A percentile compares a stretch with the other conserved stretches of the same genome.
Conservation (phyloP, 35 echinoderm and acorn worm species). For the Heliocidaris erythrogramma region DNA sequence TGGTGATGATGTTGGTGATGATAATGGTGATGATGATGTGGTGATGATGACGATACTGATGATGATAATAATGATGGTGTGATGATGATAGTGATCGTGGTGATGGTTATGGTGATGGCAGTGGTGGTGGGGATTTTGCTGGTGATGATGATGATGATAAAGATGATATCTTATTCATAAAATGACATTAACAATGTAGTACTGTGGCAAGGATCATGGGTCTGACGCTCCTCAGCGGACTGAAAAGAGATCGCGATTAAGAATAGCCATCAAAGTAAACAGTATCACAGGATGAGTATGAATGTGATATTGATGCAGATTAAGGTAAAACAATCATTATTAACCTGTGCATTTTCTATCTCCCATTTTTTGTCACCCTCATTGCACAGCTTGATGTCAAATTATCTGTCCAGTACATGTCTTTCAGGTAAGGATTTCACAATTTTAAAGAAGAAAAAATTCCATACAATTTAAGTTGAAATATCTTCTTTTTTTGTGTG, state of each 20-base stretch:
- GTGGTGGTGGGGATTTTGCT: background rate
- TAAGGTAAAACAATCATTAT: too few relatives aligned
- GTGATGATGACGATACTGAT: background rate
- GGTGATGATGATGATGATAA: slow-evolving; percentile 47
- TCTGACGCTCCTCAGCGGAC: too few relatives aligned
- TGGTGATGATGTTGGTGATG: slow-evolving; percentile 29
- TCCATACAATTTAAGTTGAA: too few relatives aligned
- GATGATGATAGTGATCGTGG: slow-evolving; percentile 23
- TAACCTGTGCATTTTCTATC: background rate
- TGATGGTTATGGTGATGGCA: slow-evolving; percentile 47
- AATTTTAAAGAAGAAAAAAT: too few relatives aligned
- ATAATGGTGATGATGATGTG: slow-evolving; percentile 48
- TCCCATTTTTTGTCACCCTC: background rate
- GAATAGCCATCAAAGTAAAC: too few relatives aligned
- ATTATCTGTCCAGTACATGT: slow-evolving; percentile 96
- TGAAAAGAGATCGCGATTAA: too few relatives aligned
- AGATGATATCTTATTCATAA: too few relatives aligned
- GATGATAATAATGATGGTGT: slow-evolving; percentile 40
- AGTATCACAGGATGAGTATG: too few relatives aligned
- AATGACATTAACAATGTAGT: background rate
- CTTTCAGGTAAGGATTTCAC: slow-evolving; percentile 79
- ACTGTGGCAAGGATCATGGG: too few relatives aligned
- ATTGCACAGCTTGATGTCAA: slow-evolving; percentile 83
- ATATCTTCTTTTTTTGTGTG: background rate
- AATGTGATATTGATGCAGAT: too few relatives aligned